These are phyloP conservation scores for Chloromyia formosa DNA, from an alignment of 2,888 invertebrate species.

Conservation along the genomic window DNA sequence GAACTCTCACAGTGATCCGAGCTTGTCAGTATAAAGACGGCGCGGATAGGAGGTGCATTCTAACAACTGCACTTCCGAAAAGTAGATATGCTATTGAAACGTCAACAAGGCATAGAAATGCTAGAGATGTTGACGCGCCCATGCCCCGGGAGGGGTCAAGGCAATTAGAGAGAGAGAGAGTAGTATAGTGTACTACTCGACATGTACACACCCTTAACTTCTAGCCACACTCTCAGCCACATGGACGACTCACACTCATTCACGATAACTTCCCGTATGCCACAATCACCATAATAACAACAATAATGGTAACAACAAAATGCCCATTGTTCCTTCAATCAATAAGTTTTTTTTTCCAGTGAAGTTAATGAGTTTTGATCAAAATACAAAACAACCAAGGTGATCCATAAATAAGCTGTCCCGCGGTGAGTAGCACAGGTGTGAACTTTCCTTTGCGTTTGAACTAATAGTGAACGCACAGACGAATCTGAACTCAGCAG, in stretches of 20 bases:
- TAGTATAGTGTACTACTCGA: too few species aligned
- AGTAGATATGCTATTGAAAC: too few species aligned
- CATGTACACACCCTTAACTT: neutral
- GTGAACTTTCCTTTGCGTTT: conserved; percentile 25
- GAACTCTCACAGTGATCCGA: too few species aligned
- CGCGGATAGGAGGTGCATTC: too few species aligned
- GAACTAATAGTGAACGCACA: conserved; percentile 24
- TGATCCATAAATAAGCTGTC: conserved; percentile 19
- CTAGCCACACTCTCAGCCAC: neutral
- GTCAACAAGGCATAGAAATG: too few species aligned
- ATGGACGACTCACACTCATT: neutral
- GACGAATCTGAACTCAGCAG: neutral
- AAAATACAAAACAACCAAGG: conserved; percentile 34
- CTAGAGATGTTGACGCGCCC: too few species aligned
- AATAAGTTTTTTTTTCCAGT: conserved; percentile 25
- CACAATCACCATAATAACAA: conserved; percentile 16
- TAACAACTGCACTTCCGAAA: too few species aligned
- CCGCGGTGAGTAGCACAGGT: conserved; percentile 38
- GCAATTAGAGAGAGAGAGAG: too few species aligned
- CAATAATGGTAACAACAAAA: conserved; percentile 38
- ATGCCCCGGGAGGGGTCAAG: too few species aligned
- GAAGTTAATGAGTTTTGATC: conserved; percentile 41
- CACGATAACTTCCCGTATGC: conserved; percentile 26
- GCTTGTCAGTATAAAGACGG: too few species aligned
- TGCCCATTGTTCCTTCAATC: conserved; percentile 35